phyloP scores from a whole-genome alignment of 1,140 invertebrate species.

The Drosophila ironensis region DNA sequence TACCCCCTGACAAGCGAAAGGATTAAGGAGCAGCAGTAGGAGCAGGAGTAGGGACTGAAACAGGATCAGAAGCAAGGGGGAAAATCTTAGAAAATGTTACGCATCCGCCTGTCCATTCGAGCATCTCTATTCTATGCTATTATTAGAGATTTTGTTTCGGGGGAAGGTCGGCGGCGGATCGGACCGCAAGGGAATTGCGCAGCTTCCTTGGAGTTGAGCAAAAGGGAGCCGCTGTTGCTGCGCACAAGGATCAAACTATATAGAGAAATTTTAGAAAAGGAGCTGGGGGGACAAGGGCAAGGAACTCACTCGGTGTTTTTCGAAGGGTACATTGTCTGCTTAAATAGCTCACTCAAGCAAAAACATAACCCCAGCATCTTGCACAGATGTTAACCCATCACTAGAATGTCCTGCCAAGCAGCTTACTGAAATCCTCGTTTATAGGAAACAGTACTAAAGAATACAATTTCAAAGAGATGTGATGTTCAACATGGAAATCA shows the following conservation, averaged over 20 bases:
- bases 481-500: no score
- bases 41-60: neutral
- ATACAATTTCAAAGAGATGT: no score
- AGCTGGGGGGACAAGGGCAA: slow-evolving; percentile 10
- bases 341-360: slow-evolving; percentile 16
- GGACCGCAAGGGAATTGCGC: slow-evolving; percentile 45
- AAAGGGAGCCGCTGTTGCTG: slow-evolving; percentile 41
- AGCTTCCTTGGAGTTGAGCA: slow-evolving; percentile 44
- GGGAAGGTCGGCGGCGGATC: no score
- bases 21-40: slow-evolving; percentile 23
- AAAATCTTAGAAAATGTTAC: slow-evolving; percentile 32
- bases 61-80: neutral
- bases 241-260: slow-evolving; percentile 28
- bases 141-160: neutral
- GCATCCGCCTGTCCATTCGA: slow-evolving; percentile 13
- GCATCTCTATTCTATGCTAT: neutral
- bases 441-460: no score
- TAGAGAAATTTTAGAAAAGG: neutral
- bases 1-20: slow-evolving; percentile 39
- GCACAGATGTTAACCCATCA: neutral
- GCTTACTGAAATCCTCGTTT: no score
- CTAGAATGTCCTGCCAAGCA: no score
- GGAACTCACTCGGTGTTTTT: slow-evolving; percentile 28
- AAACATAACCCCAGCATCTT: neutral
- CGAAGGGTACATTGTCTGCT: slow-evolving; percentile 22